A percentile compares a stretch with the other conserved stretches of the same genome.
Conservation (phyloP, 2,888 invertebrate species). For the Oxytorus armatus region DNA sequence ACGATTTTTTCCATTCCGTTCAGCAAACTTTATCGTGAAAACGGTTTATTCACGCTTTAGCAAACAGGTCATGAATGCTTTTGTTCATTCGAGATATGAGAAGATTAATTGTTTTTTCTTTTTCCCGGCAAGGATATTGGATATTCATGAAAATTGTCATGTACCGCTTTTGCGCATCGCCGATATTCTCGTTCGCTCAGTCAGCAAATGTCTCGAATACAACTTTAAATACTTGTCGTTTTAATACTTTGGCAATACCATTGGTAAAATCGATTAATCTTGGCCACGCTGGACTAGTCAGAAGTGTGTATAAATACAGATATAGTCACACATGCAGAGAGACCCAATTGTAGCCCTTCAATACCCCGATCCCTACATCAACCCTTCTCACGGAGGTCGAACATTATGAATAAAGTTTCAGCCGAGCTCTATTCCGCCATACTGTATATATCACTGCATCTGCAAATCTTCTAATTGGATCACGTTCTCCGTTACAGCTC, state of each 20-base stretch:
- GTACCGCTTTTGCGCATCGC: neutral
- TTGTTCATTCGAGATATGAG: neutral
- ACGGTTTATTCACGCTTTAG: conserved; percentile 16
- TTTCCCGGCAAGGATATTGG: neutral
- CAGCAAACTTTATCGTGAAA: conserved; percentile 19
- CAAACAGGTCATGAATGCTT: conserved; percentile 12
- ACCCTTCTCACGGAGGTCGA: conserved; percentile 33
- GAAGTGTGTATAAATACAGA: neutral
- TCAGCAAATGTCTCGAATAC: neutral
- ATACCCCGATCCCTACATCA: conserved; percentile 20
- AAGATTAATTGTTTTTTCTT: neutral
- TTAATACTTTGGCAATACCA: neutral
- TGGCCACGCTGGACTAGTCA: neutral
- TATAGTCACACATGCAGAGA: conserved; percentile 9
- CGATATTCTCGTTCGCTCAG: too few relatives aligned
- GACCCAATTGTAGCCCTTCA: conserved; percentile 17
- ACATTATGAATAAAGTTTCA: conserved; percentile 59
- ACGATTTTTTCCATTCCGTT: neutral
- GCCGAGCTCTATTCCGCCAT: conserved; percentile 29
- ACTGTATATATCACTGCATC: neutral
- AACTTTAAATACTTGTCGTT: neutral
- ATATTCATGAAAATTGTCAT: conserved; percentile 9
- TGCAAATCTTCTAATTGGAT: conserved; percentile 58
- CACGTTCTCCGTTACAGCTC: conserved; percentile 58
- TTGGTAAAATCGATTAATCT: neutral